Evolutionary conservation across 2,888 invertebrate genomes (phyloP), one percentile per base, ranked within the genome.

Genomic region (Helleia helle): DNA sequence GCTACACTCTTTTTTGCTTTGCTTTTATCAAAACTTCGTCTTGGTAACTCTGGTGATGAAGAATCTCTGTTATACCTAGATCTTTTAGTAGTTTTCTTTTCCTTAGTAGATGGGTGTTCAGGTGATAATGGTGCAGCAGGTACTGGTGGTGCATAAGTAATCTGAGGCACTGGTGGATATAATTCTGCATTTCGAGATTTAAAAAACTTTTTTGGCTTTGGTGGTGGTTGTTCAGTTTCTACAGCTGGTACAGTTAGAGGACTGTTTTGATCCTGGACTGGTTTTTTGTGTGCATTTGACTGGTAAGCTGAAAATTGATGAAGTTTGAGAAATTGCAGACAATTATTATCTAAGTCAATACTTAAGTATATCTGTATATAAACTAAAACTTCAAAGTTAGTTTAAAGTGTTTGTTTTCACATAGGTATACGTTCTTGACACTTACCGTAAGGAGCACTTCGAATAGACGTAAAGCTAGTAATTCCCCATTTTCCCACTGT

Each of bases 401-500:
- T n/a, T n/a, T n/a, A n/a, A n/a, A n/a, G n/a, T n/a, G n/a, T n/a
- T n/a, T n/a, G n/a, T n/a, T n/a, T n/a, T n/a, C n/a, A n/a, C n/a
- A n/a, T 61, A 58, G 55, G 48, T 56, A n/a, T 61, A 58, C 55
- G 48, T 56, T 37, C 30, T 26, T 42, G 24, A 47, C 50, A 62
- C 75, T 85, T 85, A 90, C 91, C 91, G 76, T 91, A 92, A 58
- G 89, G 89, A 52, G 90, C 87, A 65, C 91, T 94, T 59, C 96
- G 87, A 48, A 95, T 92, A 2, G 95, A 95, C 14, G 96, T 96
- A 74, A 95, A 96, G 50, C 95, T 95, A 61, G 95, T 95, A 71
- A 94, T 94, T 54, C 96, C 96, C 95, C 96, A 96, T 87, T 95
- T 94, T 55, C 96, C 96, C 52, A 96, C 92, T 22, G 94, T 94